Percentiles rank a stretch among this genome's conserved stretches.
phyloP scores from a whole-genome alignment of 2,888 invertebrate species.

The Conops quadrifasciatus region DNA sequence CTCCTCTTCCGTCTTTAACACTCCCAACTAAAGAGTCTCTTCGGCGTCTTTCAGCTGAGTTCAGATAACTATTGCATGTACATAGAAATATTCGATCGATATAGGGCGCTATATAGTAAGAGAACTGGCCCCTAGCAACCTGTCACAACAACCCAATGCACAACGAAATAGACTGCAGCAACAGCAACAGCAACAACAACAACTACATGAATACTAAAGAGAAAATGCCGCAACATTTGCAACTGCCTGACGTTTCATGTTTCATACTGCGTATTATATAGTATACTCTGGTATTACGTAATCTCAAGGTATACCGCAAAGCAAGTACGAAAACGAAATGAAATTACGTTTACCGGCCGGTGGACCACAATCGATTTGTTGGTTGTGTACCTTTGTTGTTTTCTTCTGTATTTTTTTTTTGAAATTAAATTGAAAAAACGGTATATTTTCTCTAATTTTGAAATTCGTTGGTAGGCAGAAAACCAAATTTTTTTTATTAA shows the following conservation, averaged over 20 bases:
- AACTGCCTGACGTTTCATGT: constrained; percentile 20
- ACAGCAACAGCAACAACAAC: neutral
- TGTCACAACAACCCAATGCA: constrained; percentile 10
- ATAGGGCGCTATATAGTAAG: neutral
- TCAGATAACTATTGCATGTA: neutral
- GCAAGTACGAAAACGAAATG: constrained; percentile 16
- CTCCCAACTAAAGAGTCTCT: neutral
- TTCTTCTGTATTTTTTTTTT: no score
- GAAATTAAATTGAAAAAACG: no score
- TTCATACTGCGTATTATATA: constrained; percentile 7
- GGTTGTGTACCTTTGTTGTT: no score
- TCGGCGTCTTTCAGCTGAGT: neutral
- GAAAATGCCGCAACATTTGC: constrained; percentile 16
- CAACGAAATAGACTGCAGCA: no score
- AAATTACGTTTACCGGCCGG: no score
- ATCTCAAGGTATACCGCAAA: neutral
- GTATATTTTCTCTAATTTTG: no score
- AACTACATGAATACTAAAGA: neutral
- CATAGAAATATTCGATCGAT: neutral
- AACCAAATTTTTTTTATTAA: no score
- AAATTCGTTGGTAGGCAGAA: no score
- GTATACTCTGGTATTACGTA: no score
- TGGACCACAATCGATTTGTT: no score
- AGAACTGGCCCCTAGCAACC: constrained; percentile 6
- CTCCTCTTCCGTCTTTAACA: neutral